phyloP scores from a whole-genome alignment of 2,113 vertebrate species.

The Syngnathoides biaculeatus region DNA sequence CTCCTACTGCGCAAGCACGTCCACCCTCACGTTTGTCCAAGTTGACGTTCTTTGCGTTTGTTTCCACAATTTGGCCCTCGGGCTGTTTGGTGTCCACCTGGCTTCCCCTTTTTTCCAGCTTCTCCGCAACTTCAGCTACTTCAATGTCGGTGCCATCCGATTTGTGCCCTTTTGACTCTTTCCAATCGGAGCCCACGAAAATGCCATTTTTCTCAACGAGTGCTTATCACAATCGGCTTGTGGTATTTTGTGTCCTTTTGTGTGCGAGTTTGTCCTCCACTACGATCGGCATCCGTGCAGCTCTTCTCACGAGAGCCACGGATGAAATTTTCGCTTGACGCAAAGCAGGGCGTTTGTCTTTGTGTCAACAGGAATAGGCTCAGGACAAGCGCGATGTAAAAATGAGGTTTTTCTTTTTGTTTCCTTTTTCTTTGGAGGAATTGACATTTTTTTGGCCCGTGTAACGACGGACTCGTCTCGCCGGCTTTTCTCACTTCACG shows the following conservation, averaged over 20 bases:
- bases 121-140: too few relatives aligned
- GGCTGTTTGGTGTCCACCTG: neutral
- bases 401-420: too few relatives aligned
- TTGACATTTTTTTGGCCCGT: neutral
- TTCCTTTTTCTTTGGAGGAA: too few relatives aligned
- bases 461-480: constrained; percentile 1
- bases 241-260: too few relatives aligned
- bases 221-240: too few relatives aligned
- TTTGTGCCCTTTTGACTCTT: too few relatives aligned
- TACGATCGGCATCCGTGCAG: too few relatives aligned
- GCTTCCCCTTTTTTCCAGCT: too few relatives aligned
- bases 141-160: too few relatives aligned
- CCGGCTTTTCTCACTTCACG: neutral
- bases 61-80: neutral
- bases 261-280: too few relatives aligned
- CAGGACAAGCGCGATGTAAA: neutral
- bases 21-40: neutral
- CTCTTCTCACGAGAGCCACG: neutral
- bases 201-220: too few relatives aligned
- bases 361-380: neutral
- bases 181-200: too few relatives aligned
- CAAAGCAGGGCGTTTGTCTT: neutral
- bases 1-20: constrained; percentile 7
- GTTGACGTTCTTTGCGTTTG: neutral
- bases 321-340: neutral